Evolutionary conservation across 2,797 vertebrate species (phyloP).

Genomic region (Micromesistius poutassou): DNA sequence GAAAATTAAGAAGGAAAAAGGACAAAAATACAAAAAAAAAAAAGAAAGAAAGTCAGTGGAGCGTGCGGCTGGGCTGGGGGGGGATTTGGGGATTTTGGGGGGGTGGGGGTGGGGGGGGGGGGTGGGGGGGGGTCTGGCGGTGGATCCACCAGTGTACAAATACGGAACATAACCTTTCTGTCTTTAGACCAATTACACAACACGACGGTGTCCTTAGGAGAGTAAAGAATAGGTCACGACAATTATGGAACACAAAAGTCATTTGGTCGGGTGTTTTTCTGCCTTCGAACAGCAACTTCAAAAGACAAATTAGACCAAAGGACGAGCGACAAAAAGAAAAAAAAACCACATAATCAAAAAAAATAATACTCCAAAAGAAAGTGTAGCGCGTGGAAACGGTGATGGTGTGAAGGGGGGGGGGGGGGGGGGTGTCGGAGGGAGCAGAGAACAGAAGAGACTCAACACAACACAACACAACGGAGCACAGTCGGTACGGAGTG

Average conservation of each 20-base stretch:
- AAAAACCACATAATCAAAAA: constrained; percentile 22
- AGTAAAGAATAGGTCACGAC: not conserved
- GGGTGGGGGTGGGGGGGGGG: constrained; percentile 36
- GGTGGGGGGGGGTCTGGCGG: no score
- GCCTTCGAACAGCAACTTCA: not conserved
- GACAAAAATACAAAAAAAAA: no score
- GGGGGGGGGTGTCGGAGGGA: constrained; percentile 8
- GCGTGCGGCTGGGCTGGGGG: constrained; percentile 30
- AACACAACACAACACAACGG: constrained; percentile 69
- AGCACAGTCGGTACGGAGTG: constrained; percentile 61
- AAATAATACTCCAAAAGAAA: constrained; percentile 26
- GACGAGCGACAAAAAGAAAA: constrained; percentile 33
- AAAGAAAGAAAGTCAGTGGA: no score
- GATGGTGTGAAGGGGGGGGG: not conserved
- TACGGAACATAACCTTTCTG: constrained; percentile 20
- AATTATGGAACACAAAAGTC: constrained; percentile 30
- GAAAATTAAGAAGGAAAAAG: constrained; percentile 45
- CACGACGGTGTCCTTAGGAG: not conserved
- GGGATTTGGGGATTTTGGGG: no score
- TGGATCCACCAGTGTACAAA: constrained; percentile 12
- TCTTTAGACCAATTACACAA: not conserved
- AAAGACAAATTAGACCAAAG: not conserved
- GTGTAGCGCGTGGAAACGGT: constrained; percentile 28
- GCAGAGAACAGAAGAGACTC: constrained; percentile 47
- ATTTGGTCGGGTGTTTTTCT: constrained; percentile 28